Evolutionary conservation across 1,140 invertebrate genomes (phyloP).

Genomic region (Ips typographus): DNA sequence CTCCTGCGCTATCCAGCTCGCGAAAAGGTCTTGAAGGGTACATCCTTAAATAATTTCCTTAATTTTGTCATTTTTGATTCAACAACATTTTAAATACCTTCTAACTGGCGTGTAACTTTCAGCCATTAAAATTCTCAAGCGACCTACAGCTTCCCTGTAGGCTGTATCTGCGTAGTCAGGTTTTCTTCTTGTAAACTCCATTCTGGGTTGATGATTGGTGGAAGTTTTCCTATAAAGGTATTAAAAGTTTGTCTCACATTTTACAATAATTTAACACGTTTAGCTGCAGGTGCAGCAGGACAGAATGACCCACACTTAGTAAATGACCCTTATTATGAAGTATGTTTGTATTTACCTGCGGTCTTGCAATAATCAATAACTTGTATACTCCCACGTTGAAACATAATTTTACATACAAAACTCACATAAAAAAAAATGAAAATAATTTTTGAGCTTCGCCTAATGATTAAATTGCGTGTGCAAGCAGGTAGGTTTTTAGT

Average conservation of each 20-base stretch:
- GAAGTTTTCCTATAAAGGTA: constrained; percentile 40
- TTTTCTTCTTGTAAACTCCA: constrained; percentile 56
- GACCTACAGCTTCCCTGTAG: constrained; percentile 77
- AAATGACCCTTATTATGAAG: neutral
- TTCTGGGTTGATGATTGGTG: constrained; percentile 39
- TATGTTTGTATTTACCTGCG: constrained; percentile 29
- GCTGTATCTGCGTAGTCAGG: constrained; percentile 79
- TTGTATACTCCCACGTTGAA: constrained; percentile 10
- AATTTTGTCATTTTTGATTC: neutral
- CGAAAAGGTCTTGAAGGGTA: constrained; percentile 44
- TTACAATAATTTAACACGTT: neutral
- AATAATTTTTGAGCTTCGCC: too few relatives aligned
- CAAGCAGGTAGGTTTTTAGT: neutral
- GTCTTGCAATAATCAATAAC: neutral
- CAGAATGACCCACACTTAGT: too few relatives aligned
- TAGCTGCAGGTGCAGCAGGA: neutral
- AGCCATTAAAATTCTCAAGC: constrained; percentile 71
- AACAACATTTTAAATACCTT: constrained; percentile 9
- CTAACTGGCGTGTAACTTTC: constrained; percentile 66
- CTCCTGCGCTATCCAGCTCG: constrained; percentile 54
- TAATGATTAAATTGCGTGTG: too few relatives aligned
- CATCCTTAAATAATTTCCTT: neutral
- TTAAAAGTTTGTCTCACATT: neutral
- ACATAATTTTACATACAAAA: neutral
- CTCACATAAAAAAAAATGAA: too few relatives aligned